Conservation (phyloP, 1,140 invertebrate genomes). For the Platyscapa corneri region DNA sequence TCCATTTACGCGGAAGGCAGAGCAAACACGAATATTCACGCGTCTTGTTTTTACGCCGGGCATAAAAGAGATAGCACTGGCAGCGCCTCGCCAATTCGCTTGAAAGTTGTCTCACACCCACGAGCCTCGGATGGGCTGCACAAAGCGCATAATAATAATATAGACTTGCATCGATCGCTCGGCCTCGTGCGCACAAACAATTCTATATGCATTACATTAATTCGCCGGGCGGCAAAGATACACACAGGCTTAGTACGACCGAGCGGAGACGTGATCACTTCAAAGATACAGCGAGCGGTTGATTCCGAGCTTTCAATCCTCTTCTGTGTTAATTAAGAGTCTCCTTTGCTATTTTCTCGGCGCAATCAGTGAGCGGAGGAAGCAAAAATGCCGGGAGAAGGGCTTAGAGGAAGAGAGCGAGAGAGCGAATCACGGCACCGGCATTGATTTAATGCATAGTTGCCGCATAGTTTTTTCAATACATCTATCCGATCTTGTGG, state of each 20-base stretch:
- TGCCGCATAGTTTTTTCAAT: slow-evolving; percentile 36
- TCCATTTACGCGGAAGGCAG: neutral
- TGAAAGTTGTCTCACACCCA: neutral
- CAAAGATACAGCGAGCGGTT: slow-evolving; percentile 22
- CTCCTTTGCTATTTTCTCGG: slow-evolving; percentile 26
- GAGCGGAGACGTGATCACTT: slow-evolving; percentile 1
- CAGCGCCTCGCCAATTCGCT: no score
- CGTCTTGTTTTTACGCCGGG: no score
- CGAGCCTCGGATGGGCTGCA: neutral
- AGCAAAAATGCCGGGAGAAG: neutral
- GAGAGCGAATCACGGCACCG: neutral
- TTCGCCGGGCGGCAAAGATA: neutral
- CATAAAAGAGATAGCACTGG: no score
- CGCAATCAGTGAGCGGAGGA: neutral
- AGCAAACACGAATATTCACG: neutral
- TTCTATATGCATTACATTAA: neutral
- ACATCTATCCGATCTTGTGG: slow-evolving; percentile 21
- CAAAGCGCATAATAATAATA: neutral
- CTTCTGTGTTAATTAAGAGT: slow-evolving; percentile 48
- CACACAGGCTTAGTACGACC: neutral
- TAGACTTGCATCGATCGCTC: neutral
- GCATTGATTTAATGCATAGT: slow-evolving; percentile 38
- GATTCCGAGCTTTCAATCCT: slow-evolving; percentile 48
- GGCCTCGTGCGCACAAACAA: neutral
- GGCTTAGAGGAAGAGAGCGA: neutral